Percentiles rank a stretch among this genome's conserved stretches.
These are phyloP conservation scores for Clarias gariepinus DNA, from an alignment of 2,113 vertebrate genomes.

Conservation along the genomic window DNA sequence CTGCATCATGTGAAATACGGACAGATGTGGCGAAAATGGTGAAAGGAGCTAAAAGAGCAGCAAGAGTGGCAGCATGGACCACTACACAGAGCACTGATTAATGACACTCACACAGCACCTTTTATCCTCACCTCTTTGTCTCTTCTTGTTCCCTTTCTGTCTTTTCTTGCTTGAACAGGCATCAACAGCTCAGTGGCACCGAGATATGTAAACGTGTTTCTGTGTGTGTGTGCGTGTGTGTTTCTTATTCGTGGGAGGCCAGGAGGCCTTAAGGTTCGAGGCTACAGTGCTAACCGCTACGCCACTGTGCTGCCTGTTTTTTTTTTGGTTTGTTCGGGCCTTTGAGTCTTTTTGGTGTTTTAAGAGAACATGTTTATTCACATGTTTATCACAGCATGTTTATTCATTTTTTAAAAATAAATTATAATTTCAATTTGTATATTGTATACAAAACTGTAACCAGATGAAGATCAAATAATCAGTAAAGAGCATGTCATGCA, in stretches of 20 bases:
- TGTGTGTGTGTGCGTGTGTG: not conserved
- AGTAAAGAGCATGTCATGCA: too few relatives aligned
- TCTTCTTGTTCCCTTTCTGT: slow-evolving; percentile 8
- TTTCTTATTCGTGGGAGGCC: not conserved
- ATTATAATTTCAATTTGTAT: too few relatives aligned
- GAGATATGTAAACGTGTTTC: not conserved
- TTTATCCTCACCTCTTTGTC: slow-evolving; percentile 36
- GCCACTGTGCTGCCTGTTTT: not conserved
- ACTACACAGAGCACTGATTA: slow-evolving; percentile 54
- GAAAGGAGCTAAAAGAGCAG: slow-evolving; percentile 67
- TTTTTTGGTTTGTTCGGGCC: not conserved
- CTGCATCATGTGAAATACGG: slow-evolving; percentile 63
- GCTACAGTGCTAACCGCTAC: too few relatives aligned
- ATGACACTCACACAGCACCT: slow-evolving; percentile 45
- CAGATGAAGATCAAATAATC: too few relatives aligned
- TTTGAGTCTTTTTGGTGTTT: too few relatives aligned
- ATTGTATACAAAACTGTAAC: too few relatives aligned
- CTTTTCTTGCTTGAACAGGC: slow-evolving; percentile 27
- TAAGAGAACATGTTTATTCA: too few relatives aligned
- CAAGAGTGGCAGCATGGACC: slow-evolving; percentile 65
- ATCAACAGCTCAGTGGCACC: not conserved
- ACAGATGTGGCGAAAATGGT: slow-evolving; percentile 69
- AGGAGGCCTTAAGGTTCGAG: too few relatives aligned
- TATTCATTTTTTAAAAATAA: too few relatives aligned
- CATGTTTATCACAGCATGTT: too few relatives aligned